Evolutionary conservation across 2,113 vertebrate species (phyloP).

Genomic region (Gavia stellata): DNA sequence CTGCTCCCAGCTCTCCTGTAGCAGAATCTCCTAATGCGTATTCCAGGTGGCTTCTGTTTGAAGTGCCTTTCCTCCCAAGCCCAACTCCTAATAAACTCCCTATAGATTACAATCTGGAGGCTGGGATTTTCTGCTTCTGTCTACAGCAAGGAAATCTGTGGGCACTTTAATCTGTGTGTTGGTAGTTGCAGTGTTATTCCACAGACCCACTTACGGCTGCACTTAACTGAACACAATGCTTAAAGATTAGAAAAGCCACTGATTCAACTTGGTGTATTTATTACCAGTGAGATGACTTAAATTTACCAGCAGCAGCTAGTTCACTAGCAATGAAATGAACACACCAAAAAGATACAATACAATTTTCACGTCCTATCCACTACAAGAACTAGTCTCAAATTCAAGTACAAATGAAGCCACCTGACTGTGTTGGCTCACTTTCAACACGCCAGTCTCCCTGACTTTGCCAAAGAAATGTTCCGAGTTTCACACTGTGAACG

Average conservation of each 20-base stretch:
- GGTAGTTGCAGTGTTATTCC: background rate
- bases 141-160: background rate
- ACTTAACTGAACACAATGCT: background rate
- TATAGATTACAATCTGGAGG: background rate
- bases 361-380: background rate
- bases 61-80: background rate
- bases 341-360: background rate
- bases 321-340: slow-evolving; percentile 4
- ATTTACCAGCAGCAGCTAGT: background rate
- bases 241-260: background rate
- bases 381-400: slow-evolving; percentile 31
- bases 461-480: slow-evolving; percentile 50
- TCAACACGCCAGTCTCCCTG: slow-evolving; percentile 47
- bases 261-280: background rate
- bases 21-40: background rate
- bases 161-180: background rate
- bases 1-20: background rate
- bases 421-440: slow-evolving; percentile 33
- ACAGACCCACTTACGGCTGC: background rate
- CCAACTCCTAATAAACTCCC: background rate
- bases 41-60: slow-evolving; percentile 36
- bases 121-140: background rate
- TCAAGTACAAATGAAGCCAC: slow-evolving; percentile 31
- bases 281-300: background rate
- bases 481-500: slow-evolving; percentile 18